These are phyloP conservation scores for Lithophane socia DNA, from an alignment of 2,888 invertebrate genomes.

Conservation along the genomic window DNA sequence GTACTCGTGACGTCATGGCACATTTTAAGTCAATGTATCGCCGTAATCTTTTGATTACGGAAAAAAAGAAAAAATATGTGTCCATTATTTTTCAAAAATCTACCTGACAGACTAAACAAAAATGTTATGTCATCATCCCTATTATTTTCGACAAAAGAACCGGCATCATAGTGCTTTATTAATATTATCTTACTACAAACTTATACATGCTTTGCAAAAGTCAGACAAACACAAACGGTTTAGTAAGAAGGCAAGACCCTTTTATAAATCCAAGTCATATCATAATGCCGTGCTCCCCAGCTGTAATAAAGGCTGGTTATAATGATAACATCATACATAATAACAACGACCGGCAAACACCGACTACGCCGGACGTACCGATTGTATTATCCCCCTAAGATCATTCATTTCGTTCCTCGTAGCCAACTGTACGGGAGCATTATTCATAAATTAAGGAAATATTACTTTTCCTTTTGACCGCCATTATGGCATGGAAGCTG, in stretches of 20 bases:
- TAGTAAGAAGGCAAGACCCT: neutral
- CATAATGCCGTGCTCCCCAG: neutral
- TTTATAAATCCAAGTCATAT: conserved; percentile 11
- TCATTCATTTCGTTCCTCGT: conserved; percentile 30
- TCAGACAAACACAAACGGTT: neutral
- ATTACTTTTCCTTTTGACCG: neutral
- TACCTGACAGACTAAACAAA: too few species aligned
- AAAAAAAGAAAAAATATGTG: too few species aligned
- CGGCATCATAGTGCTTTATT: neutral
- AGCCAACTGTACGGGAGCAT: conserved; percentile 20
- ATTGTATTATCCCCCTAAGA: conserved; percentile 50
- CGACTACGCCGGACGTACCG: conserved; percentile 38
- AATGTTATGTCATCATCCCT: too few species aligned
- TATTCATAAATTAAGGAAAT: conserved; percentile 30
- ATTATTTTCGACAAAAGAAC: neutral
- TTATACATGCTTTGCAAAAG: neutral
- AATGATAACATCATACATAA: conserved; percentile 31
- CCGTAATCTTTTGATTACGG: too few species aligned
- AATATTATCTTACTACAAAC: neutral
- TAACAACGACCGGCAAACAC: neutral
- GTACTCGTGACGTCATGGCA: too few species aligned
- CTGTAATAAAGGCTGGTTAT: conserved; percentile 17
- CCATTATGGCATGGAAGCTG: neutral
- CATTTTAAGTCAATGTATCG: too few species aligned
- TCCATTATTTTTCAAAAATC: too few species aligned